Conservation (phyloP, 2,797 vertebrate species). For the Anguilla anguilla region DNA sequence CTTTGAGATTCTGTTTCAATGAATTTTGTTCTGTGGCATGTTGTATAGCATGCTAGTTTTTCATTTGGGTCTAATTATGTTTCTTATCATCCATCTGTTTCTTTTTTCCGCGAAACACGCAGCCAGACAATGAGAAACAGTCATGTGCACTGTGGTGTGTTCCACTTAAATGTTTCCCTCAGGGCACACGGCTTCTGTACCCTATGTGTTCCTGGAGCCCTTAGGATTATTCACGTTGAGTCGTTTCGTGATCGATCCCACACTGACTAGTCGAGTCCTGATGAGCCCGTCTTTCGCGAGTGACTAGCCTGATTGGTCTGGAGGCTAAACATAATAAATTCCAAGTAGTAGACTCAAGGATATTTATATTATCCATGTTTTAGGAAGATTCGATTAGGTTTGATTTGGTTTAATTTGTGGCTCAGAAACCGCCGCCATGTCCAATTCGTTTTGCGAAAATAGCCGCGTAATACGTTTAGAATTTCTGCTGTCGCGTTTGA, state of each 20-base stretch:
- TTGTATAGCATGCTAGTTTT: background rate
- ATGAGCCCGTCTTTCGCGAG: background rate
- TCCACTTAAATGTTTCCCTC: background rate
- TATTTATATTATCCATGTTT: background rate
- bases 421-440: conserved; percentile 30
- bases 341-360: background rate
- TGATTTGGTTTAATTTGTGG: conserved; percentile 35
- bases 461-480: conserved; percentile 16
- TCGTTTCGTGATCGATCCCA: background rate
- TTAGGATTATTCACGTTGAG: background rate
- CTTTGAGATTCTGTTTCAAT: background rate
- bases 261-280: background rate
- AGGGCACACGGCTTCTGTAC: background rate
- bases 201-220: background rate
- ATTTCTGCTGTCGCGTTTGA: background rate
- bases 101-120: background rate
- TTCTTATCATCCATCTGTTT: background rate
- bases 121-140: background rate
- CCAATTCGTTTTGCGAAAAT: conserved; percentile 28
- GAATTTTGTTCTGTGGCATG: background rate
- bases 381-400: conserved; percentile 13
- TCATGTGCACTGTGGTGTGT: background rate
- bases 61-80: background rate
- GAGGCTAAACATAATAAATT: background rate
- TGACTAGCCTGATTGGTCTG: background rate